Evolutionary conservation across 2,888 invertebrate species (phyloP).

Genomic region (Hoplodrina blanda): DNA sequence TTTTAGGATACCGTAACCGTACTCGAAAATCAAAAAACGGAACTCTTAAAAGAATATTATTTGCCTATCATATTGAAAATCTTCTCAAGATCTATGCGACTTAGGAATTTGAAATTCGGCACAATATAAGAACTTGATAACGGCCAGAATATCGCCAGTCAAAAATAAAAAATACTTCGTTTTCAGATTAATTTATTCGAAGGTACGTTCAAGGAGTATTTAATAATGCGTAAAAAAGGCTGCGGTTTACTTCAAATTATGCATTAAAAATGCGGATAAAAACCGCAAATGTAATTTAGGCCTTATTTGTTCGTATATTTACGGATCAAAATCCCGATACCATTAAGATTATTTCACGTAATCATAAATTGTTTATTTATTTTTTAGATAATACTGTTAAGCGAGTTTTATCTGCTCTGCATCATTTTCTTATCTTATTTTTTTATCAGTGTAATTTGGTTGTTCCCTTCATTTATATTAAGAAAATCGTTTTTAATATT

Average conservation of each 20-base stretch:
- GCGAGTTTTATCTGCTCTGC: conserved; percentile 33
- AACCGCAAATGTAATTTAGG: neutral
- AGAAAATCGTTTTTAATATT: neutral
- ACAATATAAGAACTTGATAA: too few relatives aligned
- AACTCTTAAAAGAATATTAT: too few relatives aligned
- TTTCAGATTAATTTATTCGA: too few relatives aligned
- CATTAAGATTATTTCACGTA: conserved; percentile 13
- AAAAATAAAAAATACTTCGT: too few relatives aligned
- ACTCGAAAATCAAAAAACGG: too few relatives aligned
- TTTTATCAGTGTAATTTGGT: conserved; percentile 13
- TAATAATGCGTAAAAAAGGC: conserved; percentile 5
- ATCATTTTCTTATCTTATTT: conserved; percentile 33
- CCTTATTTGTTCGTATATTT: conserved; percentile 1
- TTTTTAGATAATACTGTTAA: conserved; percentile 41
- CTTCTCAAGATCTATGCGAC: too few relatives aligned
- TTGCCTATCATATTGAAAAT: too few relatives aligned
- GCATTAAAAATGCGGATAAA: conserved; percentile 13
- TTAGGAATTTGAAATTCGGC: too few relatives aligned
- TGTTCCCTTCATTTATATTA: neutral
- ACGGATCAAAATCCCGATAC: conserved; percentile 8
- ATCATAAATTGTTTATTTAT: conserved; percentile 54
- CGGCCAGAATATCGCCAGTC: too few relatives aligned
- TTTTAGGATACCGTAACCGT: too few relatives aligned
- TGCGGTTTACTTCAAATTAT: conserved; percentile 15
- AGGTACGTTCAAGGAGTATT: neutral